phyloP scores from a whole-genome alignment of 1,140 invertebrate species.

The Pissodes strobi region DNA sequence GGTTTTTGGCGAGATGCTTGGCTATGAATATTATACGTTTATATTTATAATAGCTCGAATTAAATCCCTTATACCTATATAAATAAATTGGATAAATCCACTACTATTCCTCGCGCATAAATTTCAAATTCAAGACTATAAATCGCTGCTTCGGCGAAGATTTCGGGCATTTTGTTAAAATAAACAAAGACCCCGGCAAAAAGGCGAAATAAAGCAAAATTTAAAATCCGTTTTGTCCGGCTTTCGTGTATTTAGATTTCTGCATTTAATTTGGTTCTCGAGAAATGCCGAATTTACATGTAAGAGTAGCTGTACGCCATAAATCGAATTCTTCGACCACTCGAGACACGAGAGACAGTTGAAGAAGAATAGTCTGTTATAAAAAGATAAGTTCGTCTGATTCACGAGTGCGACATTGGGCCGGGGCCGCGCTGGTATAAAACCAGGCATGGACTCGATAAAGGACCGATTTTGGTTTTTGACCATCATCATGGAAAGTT shows the following conservation, averaged over 20 bases:
- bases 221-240: constrained; percentile 35
- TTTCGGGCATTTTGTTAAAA: constrained; percentile 23
- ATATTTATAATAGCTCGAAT: no score
- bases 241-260: constrained; percentile 37
- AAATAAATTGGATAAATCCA: no score
- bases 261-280: constrained; percentile 40
- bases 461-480: no score
- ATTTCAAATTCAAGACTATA: constrained; percentile 13
- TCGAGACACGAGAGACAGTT: constrained; percentile 30
- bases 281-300: constrained; percentile 42
- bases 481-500: no score
- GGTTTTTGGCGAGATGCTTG: neutral
- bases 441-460: constrained; percentile 13
- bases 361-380: constrained; percentile 41
- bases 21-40: no score
- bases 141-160: constrained; percentile 9
- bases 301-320: constrained; percentile 40
- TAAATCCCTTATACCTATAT: no score
- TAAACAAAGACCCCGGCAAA: constrained; percentile 27
- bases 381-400: constrained; percentile 43
- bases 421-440: no score
- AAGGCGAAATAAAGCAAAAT: constrained; percentile 18
- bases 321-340: constrained; percentile 25
- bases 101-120: constrained; percentile 23
- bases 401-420: constrained; percentile 40